These are phyloP conservation scores for Drosophila picticornis DNA, from an alignment of 2,888 invertebrate genomes.

Conservation along the genomic window DNA sequence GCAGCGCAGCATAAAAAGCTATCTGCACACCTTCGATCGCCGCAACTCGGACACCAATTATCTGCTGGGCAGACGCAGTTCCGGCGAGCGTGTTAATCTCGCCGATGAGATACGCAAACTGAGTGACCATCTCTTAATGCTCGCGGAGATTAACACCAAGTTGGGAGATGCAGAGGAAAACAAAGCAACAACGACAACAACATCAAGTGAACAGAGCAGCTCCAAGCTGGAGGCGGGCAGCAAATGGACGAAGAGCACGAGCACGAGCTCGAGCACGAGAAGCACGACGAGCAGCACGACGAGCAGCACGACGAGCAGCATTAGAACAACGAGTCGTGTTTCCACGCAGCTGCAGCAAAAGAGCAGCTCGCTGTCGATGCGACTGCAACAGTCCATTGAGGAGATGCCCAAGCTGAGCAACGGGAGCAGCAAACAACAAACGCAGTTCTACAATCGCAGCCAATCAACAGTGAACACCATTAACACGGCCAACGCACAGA, in stretches of 20 bases:
- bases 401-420: constrained; percentile 82
- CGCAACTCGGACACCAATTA: constrained; percentile 92
- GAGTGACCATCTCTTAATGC: constrained; percentile 91
- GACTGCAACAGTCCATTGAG: constrained; percentile 84
- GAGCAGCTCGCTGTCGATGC: constrained; percentile 76
- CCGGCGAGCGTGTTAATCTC: constrained; percentile 89
- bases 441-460: constrained; percentile 44
- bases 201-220: constrained; percentile 24
- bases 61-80: constrained; percentile 87
- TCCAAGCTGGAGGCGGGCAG: constrained; percentile 54
- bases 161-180: constrained; percentile 58
- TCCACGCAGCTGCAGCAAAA: constrained; percentile 46
- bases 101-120: constrained; percentile 94
- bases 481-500: constrained; percentile 56
- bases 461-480: constrained; percentile 53
- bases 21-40: constrained; percentile 88
- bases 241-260: constrained; percentile 50
- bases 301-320: constrained; percentile 35
- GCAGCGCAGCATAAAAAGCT: constrained; percentile 83
- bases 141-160: constrained; percentile 88
- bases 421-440: constrained; percentile 49
- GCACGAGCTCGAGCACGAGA: constrained; percentile 36
- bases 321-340: neutral
- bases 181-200: constrained; percentile 8
- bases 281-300: constrained; percentile 44